Conservation (phyloP, 2,797 vertebrate species). For the Chelonia mydas region DNA sequence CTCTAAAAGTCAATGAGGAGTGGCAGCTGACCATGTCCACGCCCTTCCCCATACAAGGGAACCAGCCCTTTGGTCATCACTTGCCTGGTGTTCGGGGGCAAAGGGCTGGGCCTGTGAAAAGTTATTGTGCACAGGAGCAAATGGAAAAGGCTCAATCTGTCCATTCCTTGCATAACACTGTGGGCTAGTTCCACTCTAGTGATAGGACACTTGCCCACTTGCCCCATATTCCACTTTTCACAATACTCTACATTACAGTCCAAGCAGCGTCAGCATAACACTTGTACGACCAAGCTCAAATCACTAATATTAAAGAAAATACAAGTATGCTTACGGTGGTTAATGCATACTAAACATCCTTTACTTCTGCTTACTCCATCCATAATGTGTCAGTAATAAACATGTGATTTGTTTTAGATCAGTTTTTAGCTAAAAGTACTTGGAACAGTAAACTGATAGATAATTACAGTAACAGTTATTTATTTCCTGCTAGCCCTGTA, state of each 20-base stretch:
- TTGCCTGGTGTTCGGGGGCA: neutral
- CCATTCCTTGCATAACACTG: neutral
- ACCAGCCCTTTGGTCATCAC: neutral
- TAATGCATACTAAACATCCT: conserved; percentile 47
- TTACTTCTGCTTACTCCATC: conserved; percentile 45
- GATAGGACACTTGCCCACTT: neutral
- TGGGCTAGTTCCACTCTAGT: neutral
- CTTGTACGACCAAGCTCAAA: neutral
- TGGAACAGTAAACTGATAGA: conserved; percentile 34
- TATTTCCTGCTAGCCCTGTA: conserved; percentile 61
- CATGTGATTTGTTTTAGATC: conserved; percentile 33
- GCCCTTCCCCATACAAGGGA: neutral
- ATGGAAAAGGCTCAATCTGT: neutral
- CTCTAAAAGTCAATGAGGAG: neutral
- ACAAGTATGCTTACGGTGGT: conserved; percentile 17
- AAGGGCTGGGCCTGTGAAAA: neutral
- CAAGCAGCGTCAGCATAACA: neutral
- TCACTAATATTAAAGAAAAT: neutral
- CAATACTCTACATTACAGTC: neutral
- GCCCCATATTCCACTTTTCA: neutral
- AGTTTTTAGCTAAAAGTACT: conserved; percentile 57
- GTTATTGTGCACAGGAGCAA: neutral
- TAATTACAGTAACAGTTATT: conserved; percentile 54
- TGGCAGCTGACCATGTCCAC: neutral
- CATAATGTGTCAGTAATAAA: conserved; percentile 45